Evolutionary conservation across 2,113 vertebrate genomes (phyloP), one percentile per base, ranked within the genome.

Genomic region (Corythornis cristatus): DNA sequence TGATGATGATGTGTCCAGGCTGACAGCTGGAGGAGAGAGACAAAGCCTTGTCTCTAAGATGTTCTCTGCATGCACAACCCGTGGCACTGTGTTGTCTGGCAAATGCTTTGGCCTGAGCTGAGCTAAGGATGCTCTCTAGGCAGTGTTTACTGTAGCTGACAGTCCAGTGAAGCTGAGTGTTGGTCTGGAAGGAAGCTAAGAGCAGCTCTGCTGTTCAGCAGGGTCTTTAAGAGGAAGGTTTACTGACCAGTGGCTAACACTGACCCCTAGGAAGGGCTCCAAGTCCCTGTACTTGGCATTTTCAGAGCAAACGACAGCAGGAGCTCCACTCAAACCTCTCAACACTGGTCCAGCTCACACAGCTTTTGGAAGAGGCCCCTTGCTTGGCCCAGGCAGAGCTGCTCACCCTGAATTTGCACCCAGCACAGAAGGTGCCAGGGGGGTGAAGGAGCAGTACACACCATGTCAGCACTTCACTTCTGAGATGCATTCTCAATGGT

Each of bases 11-110:
- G 53, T 35, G 75, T 89, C 77, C 82, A 37, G 31, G 68, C 45
- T 93, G 92, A 83, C 68, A 92, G 86, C 35, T 92, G 70, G 70
- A 93, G 79, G 73, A 33, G 42, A 81, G 57, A 89, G 40, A 94
- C 26, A 91, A 91, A 91, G 40, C 83, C 21, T 57, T 2, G 1
- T 64, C 74, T 62, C 40, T 64, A 85, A 79, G 83, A 72, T 61
- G 53, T 48, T 81, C 70, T 82, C n/a, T 75, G 50, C 28, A 29
- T 37, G 35, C 33, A 70, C 77, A 92, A 73, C 54, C 54, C 50
- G 50, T 66, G 54, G 33, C 42, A 56, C 35, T 66, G 12, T n/a
- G 68, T 58, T 82, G 58, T 53, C 90, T 6, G 2, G 76, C 86
- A 94, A 96, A 66, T 46, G 25, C 50, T 90, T 70, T 60, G 70